phyloP scores from a whole-genome alignment of 1,140 invertebrate species.

The Manduca sexta region DNA sequence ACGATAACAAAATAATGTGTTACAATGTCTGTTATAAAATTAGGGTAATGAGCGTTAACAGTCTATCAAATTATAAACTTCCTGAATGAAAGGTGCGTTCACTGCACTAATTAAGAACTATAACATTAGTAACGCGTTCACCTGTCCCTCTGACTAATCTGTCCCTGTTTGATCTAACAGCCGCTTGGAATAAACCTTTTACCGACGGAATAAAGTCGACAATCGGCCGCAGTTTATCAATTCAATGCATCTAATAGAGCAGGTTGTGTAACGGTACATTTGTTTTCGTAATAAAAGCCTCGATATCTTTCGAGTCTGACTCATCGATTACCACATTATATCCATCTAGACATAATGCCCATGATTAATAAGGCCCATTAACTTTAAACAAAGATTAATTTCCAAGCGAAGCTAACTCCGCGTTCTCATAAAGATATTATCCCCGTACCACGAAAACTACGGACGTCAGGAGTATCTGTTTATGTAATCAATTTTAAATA shows the following conservation, averaged over 20 bases:
- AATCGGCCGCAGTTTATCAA: constrained; percentile 5
- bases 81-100: constrained; percentile 4
- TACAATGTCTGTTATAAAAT: neutral
- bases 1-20: neutral
- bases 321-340: constrained; percentile 58
- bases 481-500: constrained; percentile 2
- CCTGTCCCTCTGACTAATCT: constrained; percentile 36
- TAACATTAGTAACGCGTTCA: constrained; percentile 45
- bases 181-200: constrained; percentile 7
- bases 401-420: constrained; percentile 24
- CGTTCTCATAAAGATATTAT: constrained; percentile 20
- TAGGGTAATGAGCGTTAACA: constrained; percentile 2
- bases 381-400: constrained; percentile 68
- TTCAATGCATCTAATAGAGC: constrained; percentile 20
- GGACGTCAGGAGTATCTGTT: constrained; percentile 3
- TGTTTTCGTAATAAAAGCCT: constrained; percentile 48
- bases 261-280: constrained; percentile 44
- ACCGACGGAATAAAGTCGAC: constrained; percentile 10
- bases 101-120: constrained; percentile 39
- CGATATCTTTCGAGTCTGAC: constrained; percentile 36
- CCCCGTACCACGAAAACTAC: constrained; percentile 19
- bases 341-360: constrained; percentile 53
- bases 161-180: neutral
- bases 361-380: constrained; percentile 63
- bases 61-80: constrained; percentile 13